Evolutionary conservation across 2,113 vertebrate genomes (phyloP).

Genomic region (Eonycteris spelaea): DNA sequence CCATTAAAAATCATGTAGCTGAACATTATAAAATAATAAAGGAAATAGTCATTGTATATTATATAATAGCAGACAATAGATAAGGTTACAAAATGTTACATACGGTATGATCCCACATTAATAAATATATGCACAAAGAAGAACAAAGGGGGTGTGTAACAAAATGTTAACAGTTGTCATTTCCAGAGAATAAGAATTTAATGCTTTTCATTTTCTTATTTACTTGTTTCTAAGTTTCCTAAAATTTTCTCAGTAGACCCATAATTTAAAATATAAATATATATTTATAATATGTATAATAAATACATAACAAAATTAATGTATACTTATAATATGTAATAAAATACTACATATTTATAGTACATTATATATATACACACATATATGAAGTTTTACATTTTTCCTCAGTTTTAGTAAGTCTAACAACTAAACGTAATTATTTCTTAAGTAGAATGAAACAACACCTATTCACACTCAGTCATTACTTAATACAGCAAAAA

Average conservation of each 20-base stretch:
- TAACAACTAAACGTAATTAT: not conserved
- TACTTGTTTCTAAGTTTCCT: not conserved
- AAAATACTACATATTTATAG: no score
- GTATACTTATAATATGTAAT: no score
- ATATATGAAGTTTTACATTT: not conserved
- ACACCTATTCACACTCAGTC: not conserved
- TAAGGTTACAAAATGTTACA: not conserved
- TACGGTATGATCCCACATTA: not conserved
- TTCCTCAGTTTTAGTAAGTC: not conserved
- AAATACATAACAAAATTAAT: no score
- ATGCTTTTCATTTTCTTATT: not conserved
- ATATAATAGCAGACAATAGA: not conserved
- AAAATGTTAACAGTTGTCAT: not conserved
- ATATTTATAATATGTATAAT: not conserved
- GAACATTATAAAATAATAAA: not conserved
- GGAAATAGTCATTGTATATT: not conserved
- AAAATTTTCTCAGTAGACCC: not conserved
- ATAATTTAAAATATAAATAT: not conserved
- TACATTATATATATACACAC: no score
- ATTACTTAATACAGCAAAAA: not conserved
- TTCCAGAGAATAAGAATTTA: not conserved
- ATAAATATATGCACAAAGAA: not conserved
- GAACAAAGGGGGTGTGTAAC: not conserved
- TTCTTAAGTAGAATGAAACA: conserved; percentile 35
- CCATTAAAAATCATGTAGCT: not conserved